A percentile compares a stretch with the other conserved stretches of the same genome.
These are phyloP conservation scores for Trichoplax adhaerens DNA, from an alignment of 37 sponge, comb jelly and placozoan species.

Conservation along the genomic window DNA sequence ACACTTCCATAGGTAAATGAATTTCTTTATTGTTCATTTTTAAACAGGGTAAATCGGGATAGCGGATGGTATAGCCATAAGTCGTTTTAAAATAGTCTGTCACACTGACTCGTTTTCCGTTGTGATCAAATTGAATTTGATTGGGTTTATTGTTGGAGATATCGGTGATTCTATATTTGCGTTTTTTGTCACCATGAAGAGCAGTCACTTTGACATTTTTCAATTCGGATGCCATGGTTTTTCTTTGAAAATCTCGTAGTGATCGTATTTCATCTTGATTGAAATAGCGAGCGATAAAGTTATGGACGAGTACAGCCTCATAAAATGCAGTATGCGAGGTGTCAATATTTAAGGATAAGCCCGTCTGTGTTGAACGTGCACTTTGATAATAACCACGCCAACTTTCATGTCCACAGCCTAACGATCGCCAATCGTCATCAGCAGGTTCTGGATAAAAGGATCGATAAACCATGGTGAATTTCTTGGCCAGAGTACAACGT, in stretches of 20 bases:
- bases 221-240: slow-evolving; percentile 1
- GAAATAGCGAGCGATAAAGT: no score
- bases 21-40: slow-evolving; percentile 25
- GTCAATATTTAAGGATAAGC: neutral
- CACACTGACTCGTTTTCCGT: slow-evolving; percentile 17
- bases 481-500: neutral
- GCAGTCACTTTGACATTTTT: slow-evolving; percentile 9
- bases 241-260: slow-evolving; percentile 9
- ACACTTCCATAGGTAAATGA: slow-evolving; percentile 45
- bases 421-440: no score
- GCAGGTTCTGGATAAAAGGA: no score
- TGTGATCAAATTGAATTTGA: slow-evolving; percentile 10
- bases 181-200: slow-evolving; percentile 4
- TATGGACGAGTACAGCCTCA: no score
- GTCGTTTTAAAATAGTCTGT: slow-evolving; percentile 32
- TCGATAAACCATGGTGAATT: no score
- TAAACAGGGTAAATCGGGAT: slow-evolving; percentile 42
- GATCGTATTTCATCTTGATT: no score
- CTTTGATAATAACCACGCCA: no score
- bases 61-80: slow-evolving; percentile 18
- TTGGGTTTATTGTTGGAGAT: slow-evolving; percentile 7
- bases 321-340: no score
- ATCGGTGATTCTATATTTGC: slow-evolving; percentile 10
- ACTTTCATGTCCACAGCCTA: no score
- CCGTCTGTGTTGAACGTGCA: no score